Conservation (phyloP, 1,140 invertebrate genomes). For the Oncopeltus fasciatus region DNA sequence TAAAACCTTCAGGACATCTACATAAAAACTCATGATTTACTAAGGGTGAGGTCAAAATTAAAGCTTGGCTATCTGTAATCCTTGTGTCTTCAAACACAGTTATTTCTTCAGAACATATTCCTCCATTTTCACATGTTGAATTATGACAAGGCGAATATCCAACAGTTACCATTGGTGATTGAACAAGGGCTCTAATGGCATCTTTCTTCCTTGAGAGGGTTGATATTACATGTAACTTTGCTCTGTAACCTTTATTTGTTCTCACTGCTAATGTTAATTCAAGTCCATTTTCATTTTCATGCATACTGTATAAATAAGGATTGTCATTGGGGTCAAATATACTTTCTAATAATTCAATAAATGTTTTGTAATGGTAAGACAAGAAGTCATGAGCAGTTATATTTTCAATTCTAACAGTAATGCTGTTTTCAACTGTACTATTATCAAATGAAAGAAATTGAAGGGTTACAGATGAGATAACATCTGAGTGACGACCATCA, state of each 20-base stretch:
- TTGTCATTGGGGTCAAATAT: conserved; percentile 45
- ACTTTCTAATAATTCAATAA: conserved; percentile 52
- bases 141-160: conserved; percentile 58
- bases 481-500: conserved; percentile 74
- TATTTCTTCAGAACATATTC: conserved; percentile 56
- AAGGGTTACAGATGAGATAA: conserved; percentile 66
- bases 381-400: conserved; percentile 60
- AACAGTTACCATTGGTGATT: conserved; percentile 39
- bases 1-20: conserved; percentile 62
- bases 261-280: conserved; percentile 55
- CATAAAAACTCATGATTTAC: conserved; percentile 64
- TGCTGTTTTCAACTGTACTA: conserved; percentile 62
- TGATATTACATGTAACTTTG: conserved; percentile 44
- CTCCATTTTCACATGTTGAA: conserved; percentile 57
- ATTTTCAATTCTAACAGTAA: conserved; percentile 58
- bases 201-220: conserved; percentile 45
- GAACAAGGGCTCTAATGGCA: conserved; percentile 44
- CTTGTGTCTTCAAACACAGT: conserved; percentile 49
- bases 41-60: conserved; percentile 67
- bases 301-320: conserved; percentile 55
- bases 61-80: conserved; percentile 57
- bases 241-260: conserved; percentile 37
- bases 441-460: conserved; percentile 70
- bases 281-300: conserved; percentile 44
- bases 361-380: conserved; percentile 50